Percentiles rank a stretch among this genome's conserved stretches.
phyloP scores from a whole-genome alignment of 2,888 invertebrate species.

The Drosophila atripex region DNA sequence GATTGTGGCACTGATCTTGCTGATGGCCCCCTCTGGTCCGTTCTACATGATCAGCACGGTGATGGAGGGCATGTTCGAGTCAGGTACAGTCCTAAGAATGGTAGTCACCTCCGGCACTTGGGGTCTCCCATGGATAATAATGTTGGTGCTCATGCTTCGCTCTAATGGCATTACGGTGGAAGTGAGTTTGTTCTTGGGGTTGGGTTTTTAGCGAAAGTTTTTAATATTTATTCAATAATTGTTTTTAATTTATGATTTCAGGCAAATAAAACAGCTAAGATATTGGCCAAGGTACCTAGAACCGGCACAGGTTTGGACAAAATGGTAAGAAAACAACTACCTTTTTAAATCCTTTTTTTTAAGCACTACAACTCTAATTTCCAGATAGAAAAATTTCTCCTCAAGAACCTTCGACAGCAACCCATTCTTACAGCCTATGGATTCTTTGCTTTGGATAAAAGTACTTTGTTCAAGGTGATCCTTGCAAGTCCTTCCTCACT shows the following conservation, averaged over 20 bases:
- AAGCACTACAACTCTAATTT: not conserved
- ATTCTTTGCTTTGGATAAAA: conserved; percentile 79
- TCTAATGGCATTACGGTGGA: conserved; percentile 54
- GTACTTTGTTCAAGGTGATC: conserved; percentile 77
- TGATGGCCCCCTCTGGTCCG: conserved; percentile 47
- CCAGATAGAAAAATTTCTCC: conserved; percentile 78
- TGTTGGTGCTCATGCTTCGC: conserved; percentile 50
- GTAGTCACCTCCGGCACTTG: conserved; percentile 38
- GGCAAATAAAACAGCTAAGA: conserved; percentile 76
- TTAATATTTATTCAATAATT: not conserved
- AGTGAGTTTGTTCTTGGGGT: conserved; percentile 50
- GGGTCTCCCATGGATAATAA: conserved; percentile 54
- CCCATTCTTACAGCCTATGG: conserved; percentile 81
- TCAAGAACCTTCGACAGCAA: conserved; percentile 77
- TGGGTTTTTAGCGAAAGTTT: not conserved
- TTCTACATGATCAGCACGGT: conserved; percentile 57
- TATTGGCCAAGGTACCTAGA: conserved; percentile 68
- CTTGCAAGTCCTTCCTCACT: not conserved
- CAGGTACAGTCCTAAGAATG: not conserved
- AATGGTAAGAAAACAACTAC: conserved; percentile 61
- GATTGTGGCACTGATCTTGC: conserved; percentile 48
- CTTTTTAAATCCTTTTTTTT: not conserved
- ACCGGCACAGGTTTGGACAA: conserved; percentile 67
- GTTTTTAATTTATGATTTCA: conserved; percentile 42
- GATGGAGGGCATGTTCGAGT: conserved; percentile 45